Evolutionary conservation across 1,140 invertebrate genomes (phyloP).

Genomic region (Laodelphax striatellus): DNA sequence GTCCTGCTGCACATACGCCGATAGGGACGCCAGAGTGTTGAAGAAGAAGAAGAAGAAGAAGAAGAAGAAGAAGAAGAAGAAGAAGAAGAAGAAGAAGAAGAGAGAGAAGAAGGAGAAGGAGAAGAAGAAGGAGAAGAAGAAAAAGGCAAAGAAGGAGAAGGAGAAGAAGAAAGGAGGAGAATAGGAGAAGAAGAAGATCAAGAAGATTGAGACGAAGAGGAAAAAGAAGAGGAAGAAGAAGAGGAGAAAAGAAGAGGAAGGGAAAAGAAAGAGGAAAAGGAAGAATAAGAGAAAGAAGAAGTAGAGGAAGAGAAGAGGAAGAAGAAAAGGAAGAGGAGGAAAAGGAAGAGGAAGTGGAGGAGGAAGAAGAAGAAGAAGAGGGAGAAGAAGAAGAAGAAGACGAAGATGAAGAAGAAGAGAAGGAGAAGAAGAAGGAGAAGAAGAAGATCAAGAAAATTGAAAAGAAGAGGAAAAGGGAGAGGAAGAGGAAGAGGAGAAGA

Average conservation of each 20-base stretch:
- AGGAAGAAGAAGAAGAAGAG: slow-evolving; percentile 18
- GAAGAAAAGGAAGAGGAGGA: slow-evolving; percentile 10
- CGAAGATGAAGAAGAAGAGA: slow-evolving; percentile 28
- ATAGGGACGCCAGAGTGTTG: slow-evolving; percentile 39
- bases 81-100: slow-evolving; percentile 1
- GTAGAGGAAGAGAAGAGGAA: slow-evolving; percentile 3
- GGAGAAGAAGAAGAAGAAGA: too few species aligned
- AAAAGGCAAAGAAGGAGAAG: not conserved
- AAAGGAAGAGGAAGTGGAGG: slow-evolving; percentile 24
- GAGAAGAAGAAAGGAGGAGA: too few species aligned
- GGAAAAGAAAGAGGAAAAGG: not conserved
- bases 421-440: too few species aligned
- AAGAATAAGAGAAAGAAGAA: slow-evolving; percentile 2
- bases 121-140: slow-evolving; percentile 3
- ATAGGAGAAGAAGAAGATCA: not conserved
- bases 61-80: slow-evolving; percentile 5
- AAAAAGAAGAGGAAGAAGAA: too few species aligned
- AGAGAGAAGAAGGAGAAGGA: slow-evolving; percentile 3
- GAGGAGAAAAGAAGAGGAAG: not conserved
- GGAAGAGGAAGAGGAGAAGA: too few species aligned
- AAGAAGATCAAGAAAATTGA: too few species aligned
- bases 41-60: slow-evolving; percentile 2
- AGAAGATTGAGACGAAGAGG: not conserved
- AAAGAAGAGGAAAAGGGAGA: too few species aligned
- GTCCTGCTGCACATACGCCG: slow-evolving; percentile 92